A percentile compares a stretch with the other conserved stretches of the same genome.
These are phyloP conservation scores for Cybosia mesomella DNA, from an alignment of 2,888 invertebrate species.

Conservation along the genomic window DNA sequence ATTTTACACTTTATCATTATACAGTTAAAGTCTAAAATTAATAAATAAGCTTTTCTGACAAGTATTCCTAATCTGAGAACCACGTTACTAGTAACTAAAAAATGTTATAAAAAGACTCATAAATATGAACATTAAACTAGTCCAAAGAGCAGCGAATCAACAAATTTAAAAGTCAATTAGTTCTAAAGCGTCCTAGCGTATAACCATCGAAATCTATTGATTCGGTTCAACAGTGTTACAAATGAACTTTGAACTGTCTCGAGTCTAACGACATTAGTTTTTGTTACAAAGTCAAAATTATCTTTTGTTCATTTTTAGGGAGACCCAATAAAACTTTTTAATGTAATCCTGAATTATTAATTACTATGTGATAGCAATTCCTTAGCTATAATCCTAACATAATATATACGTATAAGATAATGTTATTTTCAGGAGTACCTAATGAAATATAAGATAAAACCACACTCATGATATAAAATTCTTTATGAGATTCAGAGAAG, in stretches of 20 bases:
- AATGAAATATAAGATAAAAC: neutral
- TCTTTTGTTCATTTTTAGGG: slow-evolving; percentile 3
- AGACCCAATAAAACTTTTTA: slow-evolving; percentile 22
- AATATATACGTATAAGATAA: neutral
- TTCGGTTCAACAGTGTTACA: slow-evolving; percentile 21
- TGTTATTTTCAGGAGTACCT: neutral
- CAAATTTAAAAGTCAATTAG: neutral
- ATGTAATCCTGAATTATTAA: neutral
- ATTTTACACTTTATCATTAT: no score
- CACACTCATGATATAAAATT: neutral
- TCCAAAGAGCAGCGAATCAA: neutral
- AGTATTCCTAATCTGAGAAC: neutral
- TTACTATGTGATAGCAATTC: neutral
- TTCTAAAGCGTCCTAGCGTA: neutral
- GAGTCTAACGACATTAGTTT: neutral
- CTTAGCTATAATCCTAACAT: neutral
- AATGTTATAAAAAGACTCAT: neutral
- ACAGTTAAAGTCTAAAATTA: no score
- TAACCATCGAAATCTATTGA: neutral
- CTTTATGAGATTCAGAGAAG: slow-evolving; percentile 1
- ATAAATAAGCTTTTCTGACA: no score
- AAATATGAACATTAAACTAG: neutral
- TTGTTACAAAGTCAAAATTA: slow-evolving; percentile 20
- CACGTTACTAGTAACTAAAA: neutral
- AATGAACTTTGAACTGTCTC: slow-evolving; percentile 15